Conservation (phyloP, 53 echinoderm and acorn worm species). For the Glandiceps talaboti region DNA sequence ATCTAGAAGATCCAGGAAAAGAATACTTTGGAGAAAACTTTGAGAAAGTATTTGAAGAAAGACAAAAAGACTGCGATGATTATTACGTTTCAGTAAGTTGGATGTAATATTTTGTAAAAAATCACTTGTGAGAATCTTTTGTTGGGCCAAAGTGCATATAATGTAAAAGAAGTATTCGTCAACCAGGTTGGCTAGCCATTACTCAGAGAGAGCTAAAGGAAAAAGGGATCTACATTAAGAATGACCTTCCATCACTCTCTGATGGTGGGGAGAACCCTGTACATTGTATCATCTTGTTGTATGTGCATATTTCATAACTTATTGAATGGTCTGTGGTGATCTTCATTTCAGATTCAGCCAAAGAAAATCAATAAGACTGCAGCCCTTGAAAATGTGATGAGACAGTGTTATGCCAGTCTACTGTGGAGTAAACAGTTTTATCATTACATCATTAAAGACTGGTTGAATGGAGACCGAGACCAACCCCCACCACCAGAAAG, state of each 20-base stretch:
- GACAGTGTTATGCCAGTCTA: constrained; percentile 83
- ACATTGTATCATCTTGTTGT: no score
- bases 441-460: constrained; percentile 82
- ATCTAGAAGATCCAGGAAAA: constrained; percentile 44
- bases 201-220: no score
- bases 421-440: constrained; percentile 99
- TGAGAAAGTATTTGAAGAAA: constrained; percentile 50
- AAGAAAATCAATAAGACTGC: no score
- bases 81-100: constrained; percentile 56
- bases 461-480: constrained; percentile 66
- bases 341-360: no score
- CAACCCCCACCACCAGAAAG: constrained; percentile 61
- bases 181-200: no score
- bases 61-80: constrained; percentile 73
- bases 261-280: no score
- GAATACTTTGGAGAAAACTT: constrained; percentile 67
- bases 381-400: constrained; percentile 35
- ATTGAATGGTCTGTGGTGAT: constrained; percentile 36
- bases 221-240: no score
- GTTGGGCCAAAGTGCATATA: no score
- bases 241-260: no score
- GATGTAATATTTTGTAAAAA: no score
- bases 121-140: no score
- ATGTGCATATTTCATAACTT: neutral
- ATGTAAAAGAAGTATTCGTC: no score